A percentile compares a stretch with the other conserved stretches of the same genome.
Conservation (phyloP, 2,113 vertebrate genomes). For the Aspidoscelis tigris region DNA sequence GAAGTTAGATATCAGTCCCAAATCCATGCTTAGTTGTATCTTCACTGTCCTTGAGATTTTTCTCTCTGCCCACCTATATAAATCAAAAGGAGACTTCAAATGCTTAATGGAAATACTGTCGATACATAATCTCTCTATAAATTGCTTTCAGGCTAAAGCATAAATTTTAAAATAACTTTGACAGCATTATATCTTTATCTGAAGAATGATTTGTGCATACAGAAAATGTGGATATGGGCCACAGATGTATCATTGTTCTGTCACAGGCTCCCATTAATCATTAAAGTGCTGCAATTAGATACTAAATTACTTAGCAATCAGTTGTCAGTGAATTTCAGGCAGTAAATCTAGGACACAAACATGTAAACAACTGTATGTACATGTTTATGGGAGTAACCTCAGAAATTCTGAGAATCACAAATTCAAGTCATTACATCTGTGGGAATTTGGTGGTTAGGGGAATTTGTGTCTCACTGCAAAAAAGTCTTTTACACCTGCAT, state of each 20-base stretch:
- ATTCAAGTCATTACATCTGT: no score
- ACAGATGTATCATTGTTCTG: background rate
- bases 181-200: background rate
- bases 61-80: background rate
- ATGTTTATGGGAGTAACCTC: background rate
- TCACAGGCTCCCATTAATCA: background rate
- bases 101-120: background rate
- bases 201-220: background rate
- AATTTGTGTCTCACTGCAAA: no score
- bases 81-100: background rate
- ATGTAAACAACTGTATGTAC: background rate
- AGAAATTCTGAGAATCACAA: background rate
- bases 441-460: no score
- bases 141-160: background rate
- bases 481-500: no score
- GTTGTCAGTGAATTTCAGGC: background rate
- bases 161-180: background rate
- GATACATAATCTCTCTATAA: background rate
- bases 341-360: background rate
- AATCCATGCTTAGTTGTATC: background rate
- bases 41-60: background rate
- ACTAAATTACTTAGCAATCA: background rate
- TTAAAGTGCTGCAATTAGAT: fast-evolving
- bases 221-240: background rate
- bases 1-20: background rate